Evolutionary conservation across 2,113 vertebrate genomes (phyloP).

Genomic region (Halichoerus grypus): DNA sequence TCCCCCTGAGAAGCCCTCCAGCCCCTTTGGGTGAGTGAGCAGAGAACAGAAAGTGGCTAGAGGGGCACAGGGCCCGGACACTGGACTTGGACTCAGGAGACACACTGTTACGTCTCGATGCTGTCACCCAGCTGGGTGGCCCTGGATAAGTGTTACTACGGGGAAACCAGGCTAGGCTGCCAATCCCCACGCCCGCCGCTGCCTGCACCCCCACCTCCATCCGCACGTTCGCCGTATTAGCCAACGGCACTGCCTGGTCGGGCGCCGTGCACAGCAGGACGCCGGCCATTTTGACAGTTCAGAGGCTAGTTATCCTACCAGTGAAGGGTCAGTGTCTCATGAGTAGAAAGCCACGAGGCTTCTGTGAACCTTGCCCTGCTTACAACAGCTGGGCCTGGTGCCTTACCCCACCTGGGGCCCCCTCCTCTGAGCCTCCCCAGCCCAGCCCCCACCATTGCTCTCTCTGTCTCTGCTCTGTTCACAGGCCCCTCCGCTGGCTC

Average conservation of each 20-base stretch:
- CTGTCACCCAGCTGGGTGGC: not conserved
- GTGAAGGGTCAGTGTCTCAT: not conserved
- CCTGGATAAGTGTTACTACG: not conserved
- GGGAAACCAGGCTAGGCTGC: not conserved
- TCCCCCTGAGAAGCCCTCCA: not conserved
- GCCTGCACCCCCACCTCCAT: not conserved
- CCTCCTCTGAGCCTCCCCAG: not conserved
- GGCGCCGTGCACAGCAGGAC: rapidly evolving
- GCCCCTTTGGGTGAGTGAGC: not conserved
- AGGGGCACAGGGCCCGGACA: not conserved
- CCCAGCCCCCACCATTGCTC: not conserved
- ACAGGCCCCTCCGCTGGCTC: slow-evolving; percentile 92
- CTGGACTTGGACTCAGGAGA: not conserved
- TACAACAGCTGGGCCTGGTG: not conserved
- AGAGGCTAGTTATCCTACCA: not conserved
- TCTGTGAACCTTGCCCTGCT: not conserved
- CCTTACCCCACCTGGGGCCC: rapidly evolving
- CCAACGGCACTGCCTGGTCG: not conserved
- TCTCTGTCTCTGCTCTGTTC: slow-evolving; percentile 74
- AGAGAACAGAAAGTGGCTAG: not conserved
- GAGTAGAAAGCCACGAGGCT: not conserved
- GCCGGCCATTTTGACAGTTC: not conserved
- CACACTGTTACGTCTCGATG: not conserved
- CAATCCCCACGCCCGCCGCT: not conserved
- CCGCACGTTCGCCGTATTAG: not conserved